Evolutionary conservation across 2,113 vertebrate genomes (phyloP).

Genomic region (Bubo bubo): DNA sequence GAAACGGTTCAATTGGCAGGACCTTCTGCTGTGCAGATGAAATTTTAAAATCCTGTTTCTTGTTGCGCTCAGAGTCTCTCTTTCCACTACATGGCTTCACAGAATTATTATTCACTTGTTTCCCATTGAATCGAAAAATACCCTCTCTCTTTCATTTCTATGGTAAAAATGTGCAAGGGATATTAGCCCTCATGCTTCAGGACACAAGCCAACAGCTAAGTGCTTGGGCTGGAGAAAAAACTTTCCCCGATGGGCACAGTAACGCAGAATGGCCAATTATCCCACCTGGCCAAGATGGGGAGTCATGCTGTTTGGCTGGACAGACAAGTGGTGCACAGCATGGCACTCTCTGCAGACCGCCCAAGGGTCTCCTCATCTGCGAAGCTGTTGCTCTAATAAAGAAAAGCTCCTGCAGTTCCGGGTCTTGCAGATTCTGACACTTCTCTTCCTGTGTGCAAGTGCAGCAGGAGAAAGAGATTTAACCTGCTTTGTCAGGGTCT

Average conservation of each 20-base stretch:
- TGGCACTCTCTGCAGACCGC: background rate
- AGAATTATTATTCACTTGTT: constrained; percentile 81
- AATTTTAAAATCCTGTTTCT: constrained; percentile 79
- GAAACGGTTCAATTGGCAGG: constrained; percentile 81
- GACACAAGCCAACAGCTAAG: constrained; percentile 12
- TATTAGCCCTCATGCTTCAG: constrained; percentile 22
- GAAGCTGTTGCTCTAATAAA: constrained; percentile 22
- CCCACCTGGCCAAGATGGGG: background rate
- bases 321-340: background rate
- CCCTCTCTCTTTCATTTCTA: constrained; percentile 58
- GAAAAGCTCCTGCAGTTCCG: background rate
- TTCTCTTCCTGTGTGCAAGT: constrained; percentile 17
- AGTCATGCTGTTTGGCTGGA: background rate
- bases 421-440: background rate
- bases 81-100: constrained; percentile 71
- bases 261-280: background rate
- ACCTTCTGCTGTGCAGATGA: constrained; percentile 80
- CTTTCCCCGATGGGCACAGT: background rate
- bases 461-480: background rate
- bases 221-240: background rate
- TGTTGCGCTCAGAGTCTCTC: constrained; percentile 76
- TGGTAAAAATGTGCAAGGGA: background rate
- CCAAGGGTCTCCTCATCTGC: constrained; percentile 6
- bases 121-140: constrained; percentile 75
- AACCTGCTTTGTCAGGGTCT: background rate